Evolutionary conservation across 2,797 vertebrate genomes (phyloP).

Genomic region (Carduelis carduelis): DNA sequence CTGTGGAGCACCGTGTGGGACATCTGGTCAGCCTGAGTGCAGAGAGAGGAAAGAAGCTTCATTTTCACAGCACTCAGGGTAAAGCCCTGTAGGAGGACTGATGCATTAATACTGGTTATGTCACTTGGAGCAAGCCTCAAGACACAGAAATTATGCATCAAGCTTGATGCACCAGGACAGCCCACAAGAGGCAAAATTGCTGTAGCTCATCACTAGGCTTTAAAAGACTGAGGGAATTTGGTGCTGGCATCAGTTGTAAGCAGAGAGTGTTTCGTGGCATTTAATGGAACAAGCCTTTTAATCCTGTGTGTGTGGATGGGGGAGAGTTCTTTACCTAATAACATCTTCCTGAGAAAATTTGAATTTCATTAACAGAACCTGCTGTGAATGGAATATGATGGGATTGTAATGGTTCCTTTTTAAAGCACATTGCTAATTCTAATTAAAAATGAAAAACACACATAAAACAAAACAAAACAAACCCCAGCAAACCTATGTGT

Average conservation of each 20-base stretch:
- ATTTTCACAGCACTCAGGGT: background rate
- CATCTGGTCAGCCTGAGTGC: background rate
- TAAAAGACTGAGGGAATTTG: background rate
- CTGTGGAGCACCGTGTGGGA: background rate
- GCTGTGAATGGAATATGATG: too few relatives aligned
- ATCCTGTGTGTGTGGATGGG: background rate
- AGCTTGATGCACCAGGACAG: background rate
- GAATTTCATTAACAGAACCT: background rate
- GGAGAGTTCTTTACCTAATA: background rate
- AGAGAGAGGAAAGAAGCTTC: background rate
- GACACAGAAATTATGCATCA: background rate
- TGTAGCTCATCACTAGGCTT: background rate
- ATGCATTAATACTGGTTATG: background rate
- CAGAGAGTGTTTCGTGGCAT: background rate
- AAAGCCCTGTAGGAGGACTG: background rate
- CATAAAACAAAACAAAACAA: too few relatives aligned
- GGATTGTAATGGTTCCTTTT: background rate
- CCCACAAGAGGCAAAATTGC: background rate
- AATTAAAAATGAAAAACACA: background rate
- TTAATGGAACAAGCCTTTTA: background rate
- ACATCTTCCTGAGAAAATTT: background rate
- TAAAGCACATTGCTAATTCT: background rate
- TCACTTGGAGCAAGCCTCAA: background rate
- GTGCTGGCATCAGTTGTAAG: background rate
- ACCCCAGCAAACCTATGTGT: rapidly evolving